Conservation (phyloP, 2,888 invertebrate genomes). For the Diarsia brunnea region DNA sequence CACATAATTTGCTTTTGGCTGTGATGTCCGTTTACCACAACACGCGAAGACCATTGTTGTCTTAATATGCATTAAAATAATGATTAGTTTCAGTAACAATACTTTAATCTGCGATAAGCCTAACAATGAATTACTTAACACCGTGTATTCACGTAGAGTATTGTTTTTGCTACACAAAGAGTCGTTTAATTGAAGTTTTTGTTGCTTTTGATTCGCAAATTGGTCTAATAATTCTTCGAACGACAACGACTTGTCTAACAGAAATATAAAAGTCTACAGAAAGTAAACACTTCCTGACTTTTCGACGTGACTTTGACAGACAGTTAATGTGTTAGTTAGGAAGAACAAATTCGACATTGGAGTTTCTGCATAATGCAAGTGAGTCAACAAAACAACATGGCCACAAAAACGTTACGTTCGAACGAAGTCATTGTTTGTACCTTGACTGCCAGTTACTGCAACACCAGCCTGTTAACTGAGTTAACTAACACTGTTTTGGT, state of each 20-base stretch:
- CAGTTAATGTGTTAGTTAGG: slow-evolving; percentile 51
- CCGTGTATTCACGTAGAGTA: slow-evolving; percentile 61
- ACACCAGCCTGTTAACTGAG: slow-evolving; percentile 25
- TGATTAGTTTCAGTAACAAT: slow-evolving; percentile 78
- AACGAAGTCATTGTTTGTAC: slow-evolving; percentile 63
- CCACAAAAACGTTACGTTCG: slow-evolving; percentile 59
- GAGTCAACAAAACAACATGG: slow-evolving; percentile 57
- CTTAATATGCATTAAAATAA: slow-evolving; percentile 70
- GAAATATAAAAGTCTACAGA: slow-evolving; percentile 14
- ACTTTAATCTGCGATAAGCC: slow-evolving; percentile 70
- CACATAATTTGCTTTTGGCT: slow-evolving; percentile 31
- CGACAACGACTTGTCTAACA: slow-evolving; percentile 25
- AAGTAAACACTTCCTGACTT: slow-evolving; percentile 43
- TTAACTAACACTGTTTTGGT: slow-evolving; percentile 52
- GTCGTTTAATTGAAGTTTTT: slow-evolving; percentile 37
- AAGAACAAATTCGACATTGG: slow-evolving; percentile 50
- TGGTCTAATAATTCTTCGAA: slow-evolving; percentile 16
- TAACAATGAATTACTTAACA: slow-evolving; percentile 73
- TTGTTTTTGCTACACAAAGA: slow-evolving; percentile 57
- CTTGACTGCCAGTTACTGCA: slow-evolving; percentile 34
- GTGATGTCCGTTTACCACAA: slow-evolving; percentile 50
- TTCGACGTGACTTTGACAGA: slow-evolving; percentile 31
- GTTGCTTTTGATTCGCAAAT: slow-evolving; percentile 33
- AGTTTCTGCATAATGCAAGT: slow-evolving; percentile 59
- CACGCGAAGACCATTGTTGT: slow-evolving; percentile 69